Evolutionary conservation across 2,113 vertebrate species (phyloP).

Genomic region (Copsychus sechellarum): DNA sequence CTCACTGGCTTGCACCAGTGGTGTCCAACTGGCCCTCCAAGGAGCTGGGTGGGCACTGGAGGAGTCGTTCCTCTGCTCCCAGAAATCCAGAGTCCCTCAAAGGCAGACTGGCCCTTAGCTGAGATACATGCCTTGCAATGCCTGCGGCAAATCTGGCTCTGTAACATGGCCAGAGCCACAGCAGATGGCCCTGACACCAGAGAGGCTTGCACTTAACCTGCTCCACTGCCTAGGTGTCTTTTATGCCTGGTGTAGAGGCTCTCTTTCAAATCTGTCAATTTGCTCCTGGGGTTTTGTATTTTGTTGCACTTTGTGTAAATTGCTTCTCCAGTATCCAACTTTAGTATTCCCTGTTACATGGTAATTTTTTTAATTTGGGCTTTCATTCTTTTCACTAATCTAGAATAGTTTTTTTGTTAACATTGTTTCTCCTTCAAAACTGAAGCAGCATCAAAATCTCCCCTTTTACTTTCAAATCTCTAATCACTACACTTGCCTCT

Average conservation of each 20-base stretch:
- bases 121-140: neutral
- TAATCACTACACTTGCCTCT: neutral
- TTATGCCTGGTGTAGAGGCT: neutral
- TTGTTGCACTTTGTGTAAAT: neutral
- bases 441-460: neutral
- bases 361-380: neutral
- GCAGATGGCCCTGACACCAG: fast-evolving
- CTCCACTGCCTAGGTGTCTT: neutral
- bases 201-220: neutral
- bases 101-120: neutral
- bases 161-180: neutral
- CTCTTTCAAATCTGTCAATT: neutral
- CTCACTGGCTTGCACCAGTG: neutral
- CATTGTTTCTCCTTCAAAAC: neutral
- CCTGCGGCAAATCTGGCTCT: neutral
- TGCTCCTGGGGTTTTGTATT: neutral
- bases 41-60: neutral
- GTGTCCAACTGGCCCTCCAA: neutral
- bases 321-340: neutral
- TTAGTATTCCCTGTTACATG: neutral
- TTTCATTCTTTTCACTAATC: neutral
- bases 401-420: neutral
- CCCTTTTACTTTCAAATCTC: neutral
- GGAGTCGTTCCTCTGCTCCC: neutral
- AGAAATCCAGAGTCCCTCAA: neutral